Conservation (phyloP, 2,888 invertebrate species). For the Schizaphis graminum region DNA sequence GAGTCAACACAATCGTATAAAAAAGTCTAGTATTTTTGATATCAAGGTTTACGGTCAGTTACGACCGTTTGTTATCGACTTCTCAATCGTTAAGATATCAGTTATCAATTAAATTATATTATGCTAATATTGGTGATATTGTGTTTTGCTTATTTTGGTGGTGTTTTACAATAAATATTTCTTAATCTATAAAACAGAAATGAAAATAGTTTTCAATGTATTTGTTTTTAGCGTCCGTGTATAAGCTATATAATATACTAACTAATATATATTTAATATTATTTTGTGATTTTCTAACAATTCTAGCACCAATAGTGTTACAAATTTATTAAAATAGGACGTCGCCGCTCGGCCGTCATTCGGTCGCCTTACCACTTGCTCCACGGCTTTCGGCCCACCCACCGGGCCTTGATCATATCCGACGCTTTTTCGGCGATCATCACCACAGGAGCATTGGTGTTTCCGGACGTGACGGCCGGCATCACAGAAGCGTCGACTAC, state of each 20-base stretch:
- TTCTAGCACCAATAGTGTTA: conserved; percentile 3
- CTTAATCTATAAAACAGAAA: not conserved
- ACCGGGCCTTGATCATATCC: conserved; percentile 73
- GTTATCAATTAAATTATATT: not conserved
- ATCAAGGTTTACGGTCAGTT: not conserved
- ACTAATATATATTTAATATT: not conserved
- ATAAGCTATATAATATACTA: not conserved
- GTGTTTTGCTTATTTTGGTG: not conserved
- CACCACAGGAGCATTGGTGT: conserved; percentile 75
- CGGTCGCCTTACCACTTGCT: conserved; percentile 68
- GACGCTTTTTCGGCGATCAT: conserved; percentile 76
- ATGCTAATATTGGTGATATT: not conserved
- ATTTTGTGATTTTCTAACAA: not conserved
- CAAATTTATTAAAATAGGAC: conserved; percentile 9
- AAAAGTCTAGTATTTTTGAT: no score
- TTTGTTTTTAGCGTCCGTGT: not conserved
- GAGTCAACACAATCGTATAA: no score
- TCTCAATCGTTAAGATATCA: not conserved
- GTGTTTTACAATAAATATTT: not conserved
- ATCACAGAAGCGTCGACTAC: conserved; percentile 76
- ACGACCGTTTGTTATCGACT: not conserved
- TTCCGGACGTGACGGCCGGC: conserved; percentile 74
- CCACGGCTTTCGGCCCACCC: conserved; percentile 70
- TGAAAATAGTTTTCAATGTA: not conserved
- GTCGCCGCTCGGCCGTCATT: not conserved